A percentile compares a stretch with the other conserved stretches of the same genome.
phyloP scores from a whole-genome alignment of 2,888 invertebrate genomes.

The Polydrusus tereticollis region DNA sequence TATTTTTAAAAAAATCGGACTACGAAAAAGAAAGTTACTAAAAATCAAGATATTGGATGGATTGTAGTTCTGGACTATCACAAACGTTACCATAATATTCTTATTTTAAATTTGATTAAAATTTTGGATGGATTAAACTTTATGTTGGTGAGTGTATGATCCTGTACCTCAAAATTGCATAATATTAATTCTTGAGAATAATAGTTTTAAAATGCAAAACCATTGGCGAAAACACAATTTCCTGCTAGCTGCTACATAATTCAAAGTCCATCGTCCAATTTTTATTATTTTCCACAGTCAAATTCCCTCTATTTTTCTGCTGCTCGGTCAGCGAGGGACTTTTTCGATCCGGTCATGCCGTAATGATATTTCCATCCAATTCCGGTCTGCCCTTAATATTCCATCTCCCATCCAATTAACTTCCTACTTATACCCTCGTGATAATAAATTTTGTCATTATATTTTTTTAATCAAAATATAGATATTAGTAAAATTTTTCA shows the following conservation, averaged over 20 bases:
- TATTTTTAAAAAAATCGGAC: too few species aligned
- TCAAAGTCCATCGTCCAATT: constrained; percentile 69
- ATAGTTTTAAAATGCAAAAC: neutral
- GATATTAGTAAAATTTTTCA: too few species aligned
- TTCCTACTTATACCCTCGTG: constrained; percentile 16
- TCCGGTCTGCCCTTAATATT: constrained; percentile 53
- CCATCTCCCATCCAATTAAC: constrained; percentile 43
- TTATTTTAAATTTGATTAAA: too few species aligned
- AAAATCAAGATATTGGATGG: too few species aligned
- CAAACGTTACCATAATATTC: too few species aligned
- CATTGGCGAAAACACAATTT: constrained; percentile 56
- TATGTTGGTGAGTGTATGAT: too few species aligned
- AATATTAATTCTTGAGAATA: too few species aligned
- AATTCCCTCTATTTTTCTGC: constrained; percentile 69
- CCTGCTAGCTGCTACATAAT: constrained; percentile 67
- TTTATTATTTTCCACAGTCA: constrained; percentile 69
- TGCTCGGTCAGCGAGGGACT: constrained; percentile 62
- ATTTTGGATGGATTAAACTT: too few species aligned
- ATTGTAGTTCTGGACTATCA: too few species aligned
- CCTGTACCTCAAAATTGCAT: too few species aligned
- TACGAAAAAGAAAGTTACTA: too few species aligned
- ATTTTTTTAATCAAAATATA: constrained; percentile 11
- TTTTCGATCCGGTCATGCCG: constrained; percentile 58
- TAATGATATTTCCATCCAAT: constrained; percentile 69
- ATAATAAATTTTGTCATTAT: constrained; percentile 7